Evolutionary conservation across 2,888 invertebrate genomes (phyloP).

Genomic region (Yponomeuta malinellus): DNA sequence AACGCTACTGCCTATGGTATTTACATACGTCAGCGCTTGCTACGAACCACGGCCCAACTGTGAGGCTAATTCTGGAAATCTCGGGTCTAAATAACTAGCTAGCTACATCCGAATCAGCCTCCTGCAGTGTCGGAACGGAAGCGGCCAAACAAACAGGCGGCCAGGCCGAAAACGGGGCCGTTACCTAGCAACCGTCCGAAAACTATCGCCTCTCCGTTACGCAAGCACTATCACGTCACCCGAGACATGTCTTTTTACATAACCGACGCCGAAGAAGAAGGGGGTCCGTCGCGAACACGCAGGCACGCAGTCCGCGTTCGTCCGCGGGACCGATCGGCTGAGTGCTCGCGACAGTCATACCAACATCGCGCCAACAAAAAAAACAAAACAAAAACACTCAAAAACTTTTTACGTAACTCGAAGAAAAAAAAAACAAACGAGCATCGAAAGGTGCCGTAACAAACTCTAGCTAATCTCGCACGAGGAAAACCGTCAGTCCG

Average conservation of each 20-base stretch:
- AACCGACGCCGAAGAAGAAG: slow-evolving; percentile 25
- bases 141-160: not conserved
- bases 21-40: too few relatives aligned
- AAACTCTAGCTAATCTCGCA: slow-evolving; percentile 17
- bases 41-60: too few relatives aligned
- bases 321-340: slow-evolving; percentile 28
- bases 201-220: slow-evolving; percentile 28
- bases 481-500: not conserved
- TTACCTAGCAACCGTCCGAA: slow-evolving; percentile 27
- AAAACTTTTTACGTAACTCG: not conserved
- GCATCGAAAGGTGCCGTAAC: not conserved
- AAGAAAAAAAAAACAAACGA: not conserved
- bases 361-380: slow-evolving; percentile 11
- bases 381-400: slow-evolving; percentile 14
- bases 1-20: too few relatives aligned
- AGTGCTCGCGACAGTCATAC: slow-evolving; percentile 28
- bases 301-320: slow-evolving; percentile 31
- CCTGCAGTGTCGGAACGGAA: too few relatives aligned
- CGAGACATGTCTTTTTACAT: slow-evolving; percentile 29
- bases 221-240: slow-evolving; percentile 32
- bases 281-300: slow-evolving; percentile 21
- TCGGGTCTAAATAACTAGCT: too few relatives aligned
- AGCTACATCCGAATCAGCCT: too few relatives aligned
- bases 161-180: not conserved
- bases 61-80: too few relatives aligned